A percentile compares a stretch with the other conserved stretches of the same genome.
Evolutionary conservation across 2,888 invertebrate species (phyloP).

Genomic region (Cheilosia impressa): DNA sequence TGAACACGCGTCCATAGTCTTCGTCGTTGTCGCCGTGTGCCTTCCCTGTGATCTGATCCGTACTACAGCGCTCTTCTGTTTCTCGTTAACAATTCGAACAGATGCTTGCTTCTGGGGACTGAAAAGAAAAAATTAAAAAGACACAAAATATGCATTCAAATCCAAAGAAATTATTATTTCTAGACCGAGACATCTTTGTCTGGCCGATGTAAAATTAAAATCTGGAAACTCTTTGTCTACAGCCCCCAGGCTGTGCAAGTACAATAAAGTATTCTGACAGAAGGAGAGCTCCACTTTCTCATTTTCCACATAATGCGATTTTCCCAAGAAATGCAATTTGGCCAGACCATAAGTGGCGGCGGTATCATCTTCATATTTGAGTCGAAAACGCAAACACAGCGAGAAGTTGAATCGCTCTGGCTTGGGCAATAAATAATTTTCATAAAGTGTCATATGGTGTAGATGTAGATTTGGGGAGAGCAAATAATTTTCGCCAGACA

Average conservation of each 20-base stretch:
- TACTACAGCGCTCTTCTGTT: slow-evolving; percentile 49
- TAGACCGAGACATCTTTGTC: slow-evolving; percentile 81
- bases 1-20: slow-evolving; percentile 25
- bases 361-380: slow-evolving; percentile 39
- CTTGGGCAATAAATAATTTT: slow-evolving; percentile 67
- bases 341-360: slow-evolving; percentile 78
- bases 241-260: slow-evolving; percentile 34
- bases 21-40: slow-evolving; percentile 18
- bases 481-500: slow-evolving; percentile 40
- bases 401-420: slow-evolving; percentile 10
- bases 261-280: slow-evolving; percentile 56
- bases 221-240: slow-evolving; percentile 56
- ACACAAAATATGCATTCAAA: slow-evolving; percentile 32
- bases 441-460: slow-evolving; percentile 65
- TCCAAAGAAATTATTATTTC: slow-evolving; percentile 78
- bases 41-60: slow-evolving; percentile 28
- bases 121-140: slow-evolving; percentile 25
- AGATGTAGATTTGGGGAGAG: neutral
- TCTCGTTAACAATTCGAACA: slow-evolving; percentile 69
- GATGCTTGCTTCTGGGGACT: slow-evolving; percentile 56
- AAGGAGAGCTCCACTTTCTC: slow-evolving; percentile 76
- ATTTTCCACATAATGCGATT: slow-evolving; percentile 83
- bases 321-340: slow-evolving; percentile 82
- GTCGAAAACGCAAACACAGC: neutral
- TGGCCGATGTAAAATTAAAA: slow-evolving; percentile 72